Percentiles rank a stretch among this genome's conserved stretches.
phyloP scores from a whole-genome alignment of 2,113 vertebrate genomes.

The Antennarius striatus region DNA sequence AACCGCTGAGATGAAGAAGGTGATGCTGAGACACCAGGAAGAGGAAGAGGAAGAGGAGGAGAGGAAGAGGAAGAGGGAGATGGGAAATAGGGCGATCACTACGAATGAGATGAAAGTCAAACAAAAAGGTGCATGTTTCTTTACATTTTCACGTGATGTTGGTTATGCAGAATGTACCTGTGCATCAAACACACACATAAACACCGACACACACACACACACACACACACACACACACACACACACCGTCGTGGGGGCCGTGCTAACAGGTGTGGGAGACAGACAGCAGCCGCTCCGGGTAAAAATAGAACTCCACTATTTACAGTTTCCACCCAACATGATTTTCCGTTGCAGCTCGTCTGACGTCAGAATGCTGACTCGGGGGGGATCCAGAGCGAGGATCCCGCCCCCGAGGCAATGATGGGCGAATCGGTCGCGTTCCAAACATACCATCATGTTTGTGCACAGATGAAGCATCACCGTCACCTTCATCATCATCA shows the following conservation, averaged over 20 bases:
- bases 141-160: slow-evolving; percentile 24
- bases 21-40: slow-evolving; percentile 25
- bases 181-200: slow-evolving; percentile 32
- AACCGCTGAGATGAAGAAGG: slow-evolving; percentile 40
- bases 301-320: too few relatives aligned
- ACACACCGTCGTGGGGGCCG: slow-evolving; percentile 19
- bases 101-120: slow-evolving; percentile 60
- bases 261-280: slow-evolving; percentile 40
- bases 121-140: slow-evolving; percentile 38
- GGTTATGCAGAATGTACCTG: slow-evolving; percentile 42
- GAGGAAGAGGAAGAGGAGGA: not conserved
- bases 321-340: too few relatives aligned
- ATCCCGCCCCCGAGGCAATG: too few relatives aligned
- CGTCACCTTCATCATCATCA: too few relatives aligned
- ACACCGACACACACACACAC: not conserved
- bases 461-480: too few relatives aligned
- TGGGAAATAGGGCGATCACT: slow-evolving; percentile 29
- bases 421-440: too few relatives aligned
- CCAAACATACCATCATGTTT: too few relatives aligned
- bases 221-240: not conserved
- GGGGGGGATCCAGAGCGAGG: too few relatives aligned
- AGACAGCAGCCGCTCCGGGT: slow-evolving; percentile 28
- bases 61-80: not conserved
- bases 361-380: too few relatives aligned
- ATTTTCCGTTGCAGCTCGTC: too few relatives aligned